Evolutionary conservation across 2,113 vertebrate genomes (phyloP).

Genomic region (Heloderma charlesbogerti): DNA sequence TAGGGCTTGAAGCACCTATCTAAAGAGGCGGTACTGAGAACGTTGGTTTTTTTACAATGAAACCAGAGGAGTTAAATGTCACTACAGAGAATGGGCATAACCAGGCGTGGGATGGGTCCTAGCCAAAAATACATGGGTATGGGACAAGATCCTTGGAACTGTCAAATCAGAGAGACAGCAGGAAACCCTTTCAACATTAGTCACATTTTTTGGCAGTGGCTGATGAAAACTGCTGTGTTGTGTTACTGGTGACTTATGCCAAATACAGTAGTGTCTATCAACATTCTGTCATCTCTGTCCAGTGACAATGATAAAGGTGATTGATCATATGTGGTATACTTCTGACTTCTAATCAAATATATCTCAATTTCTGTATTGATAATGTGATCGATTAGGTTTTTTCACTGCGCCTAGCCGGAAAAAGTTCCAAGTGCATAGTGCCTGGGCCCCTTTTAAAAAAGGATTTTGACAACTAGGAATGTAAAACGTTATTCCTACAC

Average conservation of each 20-base stretch:
- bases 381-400: background rate
- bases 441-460: background rate
- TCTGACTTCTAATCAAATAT: background rate
- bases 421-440: background rate
- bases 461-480: too few species aligned
- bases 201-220: background rate
- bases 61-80: background rate
- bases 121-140: constrained; percentile 11
- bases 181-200: constrained; percentile 24
- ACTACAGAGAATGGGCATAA: background rate
- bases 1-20: constrained; percentile 2
- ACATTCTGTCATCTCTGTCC: background rate
- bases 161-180: background rate
- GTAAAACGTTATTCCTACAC: background rate
- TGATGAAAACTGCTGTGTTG: background rate
- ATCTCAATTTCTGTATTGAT: background rate
- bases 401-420: background rate
- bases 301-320: background rate
- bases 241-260: background rate
- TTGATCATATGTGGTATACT: background rate
- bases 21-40: background rate
- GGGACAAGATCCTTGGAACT: background rate
- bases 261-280: background rate
- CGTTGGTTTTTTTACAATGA: background rate
- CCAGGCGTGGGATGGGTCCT: background rate